Base-by-base conservation (phyloP, 2,888 invertebrate genomes). In the Taphrorychus bicolor region DNA sequence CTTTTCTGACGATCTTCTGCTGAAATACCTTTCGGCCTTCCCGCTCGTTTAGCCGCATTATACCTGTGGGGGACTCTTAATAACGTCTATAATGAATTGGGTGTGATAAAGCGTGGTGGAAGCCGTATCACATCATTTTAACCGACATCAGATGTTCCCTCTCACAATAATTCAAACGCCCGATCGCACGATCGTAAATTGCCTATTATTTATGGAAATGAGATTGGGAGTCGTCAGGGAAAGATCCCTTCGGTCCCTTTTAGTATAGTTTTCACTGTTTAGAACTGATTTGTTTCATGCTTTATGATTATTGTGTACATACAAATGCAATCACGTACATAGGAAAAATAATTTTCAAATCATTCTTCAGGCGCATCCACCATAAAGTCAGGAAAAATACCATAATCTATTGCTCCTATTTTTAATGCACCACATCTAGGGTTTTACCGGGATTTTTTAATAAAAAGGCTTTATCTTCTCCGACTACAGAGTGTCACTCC, bases 11-110 rank as follows among this genome's bases (percentile, higher is more conserved):
- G n/a, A n/a, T n/a, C n/a, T n/a, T n/a, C n/a, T n/a, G n/a, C n/a
- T n/a, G n/a, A n/a, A n/a, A n/a, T n/a, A n/a, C n/a, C n/a, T 60
- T 60, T 52, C 23, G 24, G 42, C 54, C 45, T 32, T 32, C 11
- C 11, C 45, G 1, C 17, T 16, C 14, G 9, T 45, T 32, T 23
- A 7, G 1, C 17, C 45, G 11, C 17, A 7, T 32, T 7, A 32
- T 14, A 17, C 45, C 17, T 16, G 14, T 45, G 45, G n/a, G 57
- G 62, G 56, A 53, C 52, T 53, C 58, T 53, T 63, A 68, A 63
- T 62, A 54, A 66, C 58, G 22, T 59, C 56, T 23, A 66, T 70
- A 70, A 70, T 70, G 66, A 66, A 70, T 70, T 53, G 59, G 62
- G 40, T 49, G 59, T 70, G 66, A 70, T 66, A 63, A 70, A 66